These are phyloP conservation scores for Drosophila paranaensis DNA, from an alignment of 2,888 invertebrate species.

Conservation along the genomic window DNA sequence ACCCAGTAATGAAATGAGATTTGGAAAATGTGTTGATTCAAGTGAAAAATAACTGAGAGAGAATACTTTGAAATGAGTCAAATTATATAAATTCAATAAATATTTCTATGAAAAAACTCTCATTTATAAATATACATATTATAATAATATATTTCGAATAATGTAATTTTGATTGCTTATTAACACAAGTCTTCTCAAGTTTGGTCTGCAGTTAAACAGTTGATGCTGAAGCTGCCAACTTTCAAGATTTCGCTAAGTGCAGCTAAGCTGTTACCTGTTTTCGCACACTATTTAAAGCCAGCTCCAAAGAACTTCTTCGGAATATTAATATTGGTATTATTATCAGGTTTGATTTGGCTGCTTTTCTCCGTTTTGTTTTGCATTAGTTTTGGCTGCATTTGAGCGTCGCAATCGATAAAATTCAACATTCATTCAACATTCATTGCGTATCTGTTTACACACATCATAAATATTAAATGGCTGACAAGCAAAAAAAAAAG, in stretches of 20 bases:
- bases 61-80: no score
- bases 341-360: neutral
- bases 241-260: no score
- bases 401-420: slow-evolving; percentile 63
- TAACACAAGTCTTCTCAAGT: neutral
- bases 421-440: slow-evolving; percentile 72
- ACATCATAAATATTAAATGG: slow-evolving; percentile 76
- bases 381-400: slow-evolving; percentile 51
- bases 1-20: no score
- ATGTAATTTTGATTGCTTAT: neutral
- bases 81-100: no score
- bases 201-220: neutral
- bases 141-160: no score
- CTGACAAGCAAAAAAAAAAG: slow-evolving; percentile 52
- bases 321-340: neutral
- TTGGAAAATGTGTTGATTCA: no score
- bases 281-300: neutral
- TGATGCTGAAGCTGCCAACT: neutral
- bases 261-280: neutral
- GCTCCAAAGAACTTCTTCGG: neutral
- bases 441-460: slow-evolving; percentile 79
- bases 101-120: no score
- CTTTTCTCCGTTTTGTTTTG: slow-evolving; percentile 15
- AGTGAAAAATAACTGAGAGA: no score
- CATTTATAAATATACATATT: no score